Base-by-base conservation (phyloP, 2,113 vertebrate genomes). In the Neolamprologus sp. region DNA sequence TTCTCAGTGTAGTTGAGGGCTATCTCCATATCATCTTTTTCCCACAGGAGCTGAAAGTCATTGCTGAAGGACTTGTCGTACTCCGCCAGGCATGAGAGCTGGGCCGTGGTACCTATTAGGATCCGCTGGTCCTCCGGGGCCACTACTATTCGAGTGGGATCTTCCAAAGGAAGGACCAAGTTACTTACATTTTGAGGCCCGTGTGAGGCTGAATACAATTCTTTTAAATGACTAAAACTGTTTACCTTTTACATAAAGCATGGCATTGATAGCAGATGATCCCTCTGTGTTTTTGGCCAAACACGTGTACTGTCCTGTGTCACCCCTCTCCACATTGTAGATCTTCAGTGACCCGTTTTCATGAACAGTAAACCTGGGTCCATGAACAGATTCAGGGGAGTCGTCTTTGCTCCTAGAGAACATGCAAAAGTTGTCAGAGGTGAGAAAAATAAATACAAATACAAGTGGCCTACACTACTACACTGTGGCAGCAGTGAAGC, bases 291-390 rank as follows among this genome's bases (percentile, higher is more conserved):
- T 99, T 87, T 96, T 95, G 51, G 97, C 97, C 91, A 96, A 96
- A 87, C 98, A 99, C 0, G 95, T 97, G 9, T 98, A 99, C 0
- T 97, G 96, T 1, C 98, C 98, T 0, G 95, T 92, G 80, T 99
- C 98, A 1, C 96, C 96, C 75, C 96, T 97, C 3, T 83, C 95
- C 0, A 95, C 89, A 1, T 63, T 75, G 57, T 84, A 88, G 90
- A 99, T 97, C 94, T 99, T 97, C 54, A 99, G 89, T 0, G 98
- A 97, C 10, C 98, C 98, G 0, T 99, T 98, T 81, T 91, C 88
- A 9, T 97, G 95, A 3, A 96, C 5, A 1, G 57, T 89, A 7
- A 98, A 97, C 33, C 94, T 95, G 1, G 83, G 81, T 0, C 96
- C 89, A 4, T 96, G 95, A 1, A 98, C 94, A 0, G 96, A 94